These are phyloP conservation scores for Pipistrellus pipistrellus DNA, from an alignment of 2,797 vertebrate genomes.

Conservation along the genomic window DNA sequence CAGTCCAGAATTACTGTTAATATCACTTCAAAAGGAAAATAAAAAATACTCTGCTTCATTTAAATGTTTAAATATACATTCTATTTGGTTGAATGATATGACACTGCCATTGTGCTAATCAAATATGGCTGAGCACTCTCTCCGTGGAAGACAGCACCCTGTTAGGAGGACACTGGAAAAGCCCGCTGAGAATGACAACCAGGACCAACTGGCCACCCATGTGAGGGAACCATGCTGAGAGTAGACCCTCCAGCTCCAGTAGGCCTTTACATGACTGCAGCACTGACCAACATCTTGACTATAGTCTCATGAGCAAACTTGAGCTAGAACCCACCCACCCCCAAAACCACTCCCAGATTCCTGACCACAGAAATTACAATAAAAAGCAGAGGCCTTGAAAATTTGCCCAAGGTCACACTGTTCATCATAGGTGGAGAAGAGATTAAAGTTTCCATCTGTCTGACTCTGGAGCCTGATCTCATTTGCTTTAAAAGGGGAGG, in stretches of 20 bases:
- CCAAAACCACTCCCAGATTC: slow-evolving; percentile 35
- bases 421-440: neutral
- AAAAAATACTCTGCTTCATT: slow-evolving; percentile 8
- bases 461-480: slow-evolving; percentile 4
- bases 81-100: neutral
- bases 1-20: neutral
- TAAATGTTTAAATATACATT: slow-evolving; percentile 19
- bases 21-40: neutral
- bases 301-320: neutral
- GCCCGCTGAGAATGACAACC: neutral
- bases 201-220: neutral
- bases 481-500: slow-evolving; percentile 32
- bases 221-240: neutral
- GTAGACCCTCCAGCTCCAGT: neutral
- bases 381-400: neutral
- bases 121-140: neutral
- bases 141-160: neutral
- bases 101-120: neutral
- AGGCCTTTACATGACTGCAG: neutral
- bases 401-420: neutral
- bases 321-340: neutral
- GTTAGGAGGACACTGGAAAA: neutral
- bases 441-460: slow-evolving; percentile 40
- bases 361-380: neutral
- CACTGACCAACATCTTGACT: neutral